Percentiles rank a stretch among this genome's conserved stretches.
Evolutionary conservation across 2,888 invertebrate genomes (phyloP).

Genomic region (Pharmacophagus antenor): DNA sequence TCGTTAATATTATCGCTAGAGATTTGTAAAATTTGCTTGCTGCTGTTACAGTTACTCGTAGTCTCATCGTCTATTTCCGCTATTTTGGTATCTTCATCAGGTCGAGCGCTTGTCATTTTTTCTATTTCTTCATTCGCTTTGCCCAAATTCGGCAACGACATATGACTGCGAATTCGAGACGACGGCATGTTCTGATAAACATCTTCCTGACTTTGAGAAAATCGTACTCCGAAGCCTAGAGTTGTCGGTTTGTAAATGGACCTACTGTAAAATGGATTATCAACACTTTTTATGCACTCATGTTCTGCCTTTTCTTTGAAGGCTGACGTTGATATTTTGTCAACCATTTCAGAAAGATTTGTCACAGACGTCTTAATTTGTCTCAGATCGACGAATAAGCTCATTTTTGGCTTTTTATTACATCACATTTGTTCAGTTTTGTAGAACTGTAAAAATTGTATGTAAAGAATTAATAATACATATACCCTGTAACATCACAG

Average conservation of each 20-base stretch:
- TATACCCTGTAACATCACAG: not conserved
- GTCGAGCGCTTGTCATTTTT: conserved; percentile 47
- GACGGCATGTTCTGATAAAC: conserved; percentile 71
- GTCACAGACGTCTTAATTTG: conserved; percentile 74
- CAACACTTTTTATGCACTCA: conserved; percentile 51
- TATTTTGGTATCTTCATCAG: conserved; percentile 55
- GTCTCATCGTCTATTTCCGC: conserved; percentile 65
- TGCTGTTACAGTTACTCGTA: conserved; percentile 45
- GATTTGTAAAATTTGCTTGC: conserved; percentile 51
- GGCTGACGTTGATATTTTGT: conserved; percentile 66
- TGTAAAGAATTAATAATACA: not conserved
- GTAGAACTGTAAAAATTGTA: conserved; percentile 12
- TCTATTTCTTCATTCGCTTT: conserved; percentile 59
- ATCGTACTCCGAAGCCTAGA: conserved; percentile 70
- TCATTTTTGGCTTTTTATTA: conserved; percentile 51
- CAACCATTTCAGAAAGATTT: conserved; percentile 75
- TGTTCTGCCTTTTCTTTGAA: conserved; percentile 51
- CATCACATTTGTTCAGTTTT: conserved; percentile 16
- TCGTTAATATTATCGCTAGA: conserved; percentile 65
- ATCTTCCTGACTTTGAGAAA: conserved; percentile 73
- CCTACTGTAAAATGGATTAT: conserved; percentile 53
- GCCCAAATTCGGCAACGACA: conserved; percentile 74
- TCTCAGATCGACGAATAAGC: conserved; percentile 75
- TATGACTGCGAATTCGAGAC: conserved; percentile 68
- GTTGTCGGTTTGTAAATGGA: conserved; percentile 69